Percentiles rank a stretch among this genome's conserved stretches.
phyloP scores from a whole-genome alignment of 2,888 invertebrate species.

The Agrochola lota region DNA sequence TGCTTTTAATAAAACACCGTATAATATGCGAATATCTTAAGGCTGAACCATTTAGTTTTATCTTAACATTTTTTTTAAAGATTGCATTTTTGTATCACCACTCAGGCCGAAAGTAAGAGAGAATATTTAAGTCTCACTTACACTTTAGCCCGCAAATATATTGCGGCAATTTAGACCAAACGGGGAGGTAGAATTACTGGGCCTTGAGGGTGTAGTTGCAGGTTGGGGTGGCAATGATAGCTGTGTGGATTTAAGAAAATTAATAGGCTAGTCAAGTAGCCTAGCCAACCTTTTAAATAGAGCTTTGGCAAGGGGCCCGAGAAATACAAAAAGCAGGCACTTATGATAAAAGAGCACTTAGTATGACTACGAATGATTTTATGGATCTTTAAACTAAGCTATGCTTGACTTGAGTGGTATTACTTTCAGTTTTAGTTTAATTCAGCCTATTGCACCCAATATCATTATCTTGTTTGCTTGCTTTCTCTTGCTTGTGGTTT shows the following conservation, averaged over 20 bases:
- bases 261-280: constrained; percentile 34
- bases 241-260: constrained; percentile 48
- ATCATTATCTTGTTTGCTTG: not conserved
- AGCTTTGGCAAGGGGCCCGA: constrained; percentile 33
- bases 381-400: not conserved
- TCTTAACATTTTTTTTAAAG: constrained; percentile 52
- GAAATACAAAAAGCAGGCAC: constrained; percentile 27
- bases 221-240: constrained; percentile 56
- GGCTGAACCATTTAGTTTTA: constrained; percentile 26
- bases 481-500: not conserved
- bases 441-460: not conserved
- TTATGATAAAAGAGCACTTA: not conserved
- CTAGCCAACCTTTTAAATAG: constrained; percentile 34
- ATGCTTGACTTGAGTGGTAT: not conserved
- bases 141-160: constrained; percentile 82
- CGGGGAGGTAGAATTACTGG: constrained; percentile 71
- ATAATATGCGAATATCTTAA: constrained; percentile 17
- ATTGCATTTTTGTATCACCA: constrained; percentile 71
- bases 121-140: constrained; percentile 84
- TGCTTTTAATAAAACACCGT: constrained; percentile 21
- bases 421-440: not conserved
- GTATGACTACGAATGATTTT: not conserved
- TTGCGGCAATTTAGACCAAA: constrained; percentile 80
- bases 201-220: constrained; percentile 65
- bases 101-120: constrained; percentile 66